phyloP scores from a whole-genome alignment of 2,888 invertebrate species.

The Coleophora flavipennella region DNA sequence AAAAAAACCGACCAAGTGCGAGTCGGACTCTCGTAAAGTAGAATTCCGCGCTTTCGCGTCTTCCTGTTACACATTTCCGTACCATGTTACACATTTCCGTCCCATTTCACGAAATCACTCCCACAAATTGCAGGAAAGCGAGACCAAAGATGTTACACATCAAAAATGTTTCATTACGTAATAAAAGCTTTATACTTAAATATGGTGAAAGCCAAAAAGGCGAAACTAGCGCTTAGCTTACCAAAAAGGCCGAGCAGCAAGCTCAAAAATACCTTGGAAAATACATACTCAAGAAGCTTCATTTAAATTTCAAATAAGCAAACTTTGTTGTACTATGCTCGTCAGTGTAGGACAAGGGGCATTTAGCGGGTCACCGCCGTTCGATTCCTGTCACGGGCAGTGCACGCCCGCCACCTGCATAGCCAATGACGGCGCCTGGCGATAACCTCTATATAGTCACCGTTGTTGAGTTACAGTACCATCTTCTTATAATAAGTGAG shows the following conservation, averaged over 20 bases:
- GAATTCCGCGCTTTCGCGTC: too few species aligned
- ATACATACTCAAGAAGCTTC: not conserved
- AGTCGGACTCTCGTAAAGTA: too few species aligned
- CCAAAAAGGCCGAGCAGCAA: too few species aligned
- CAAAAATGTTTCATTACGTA: too few species aligned
- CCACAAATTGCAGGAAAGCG: too few species aligned
- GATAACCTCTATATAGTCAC: constrained; percentile 31
- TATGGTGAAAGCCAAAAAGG: too few species aligned
- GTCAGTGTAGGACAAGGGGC: constrained; percentile 26
- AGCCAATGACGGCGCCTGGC: constrained; percentile 40
- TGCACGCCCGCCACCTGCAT: constrained; percentile 58
- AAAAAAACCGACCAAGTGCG: too few species aligned
- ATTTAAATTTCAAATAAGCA: constrained; percentile 41
- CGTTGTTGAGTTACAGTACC: not conserved
- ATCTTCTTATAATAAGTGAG: not conserved
- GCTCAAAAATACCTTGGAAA: not conserved
- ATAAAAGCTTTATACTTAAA: too few species aligned
- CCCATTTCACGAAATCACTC: too few species aligned
- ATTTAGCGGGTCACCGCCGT: constrained; percentile 47
- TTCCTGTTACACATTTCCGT: too few species aligned
- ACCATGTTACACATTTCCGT: too few species aligned
- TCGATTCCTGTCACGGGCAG: constrained; percentile 55
- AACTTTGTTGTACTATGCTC: not conserved
- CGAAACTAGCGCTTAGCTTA: not conserved
- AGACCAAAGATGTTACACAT: too few species aligned